Base-by-base conservation (phyloP, 2,888 invertebrate genomes). In the Dugesia japonica region DNA sequence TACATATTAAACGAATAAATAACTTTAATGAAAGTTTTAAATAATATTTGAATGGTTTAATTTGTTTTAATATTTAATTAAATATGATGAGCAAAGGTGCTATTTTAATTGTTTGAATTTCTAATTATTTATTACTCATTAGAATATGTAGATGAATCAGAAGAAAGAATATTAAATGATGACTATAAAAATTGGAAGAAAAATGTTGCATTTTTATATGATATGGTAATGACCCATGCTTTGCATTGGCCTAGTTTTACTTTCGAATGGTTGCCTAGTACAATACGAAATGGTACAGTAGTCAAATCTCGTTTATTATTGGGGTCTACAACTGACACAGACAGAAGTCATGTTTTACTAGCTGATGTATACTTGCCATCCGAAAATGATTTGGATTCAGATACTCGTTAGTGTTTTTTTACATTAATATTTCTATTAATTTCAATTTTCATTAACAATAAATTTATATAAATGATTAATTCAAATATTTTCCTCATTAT, bases 81-180 rank as follows among this genome's bases (percentile, higher is more conserved):
- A 23, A 56, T 13, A 56, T 56, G 56, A 9, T 56, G 56, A 56
- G 23, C 17, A 56, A 56, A 56, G 56, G 56, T 56, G 17, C 4
- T 20, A 56, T 56, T 56, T 56, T 4, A 56, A 9, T 13, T 56
- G 4, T 56, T 23, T 56, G n/a, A n/a, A 56, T 56, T 13, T 56
- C 1, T 56, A 4, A 13, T 20, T 56, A 7, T n/a, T 4, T 56
- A 4, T 9, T 20, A 56, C 7, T 56, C 17, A 20, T 9, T 23
- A 56, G 56, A 56, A 56, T 56, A 56, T 56, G 56, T 56, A n/a
- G 56, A 56, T 23, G 56, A 56, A 23, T 56, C 56, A 56, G 56
- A 56, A 56, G 56, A 56, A 56, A 4, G 56, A 56, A 56, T 56
- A 9, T 56, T 56, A 56, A 56, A 56, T 56, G 56, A 56, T 23